Conservation (phyloP, 2,888 invertebrate genomes). For the Spodoptera picta region DNA sequence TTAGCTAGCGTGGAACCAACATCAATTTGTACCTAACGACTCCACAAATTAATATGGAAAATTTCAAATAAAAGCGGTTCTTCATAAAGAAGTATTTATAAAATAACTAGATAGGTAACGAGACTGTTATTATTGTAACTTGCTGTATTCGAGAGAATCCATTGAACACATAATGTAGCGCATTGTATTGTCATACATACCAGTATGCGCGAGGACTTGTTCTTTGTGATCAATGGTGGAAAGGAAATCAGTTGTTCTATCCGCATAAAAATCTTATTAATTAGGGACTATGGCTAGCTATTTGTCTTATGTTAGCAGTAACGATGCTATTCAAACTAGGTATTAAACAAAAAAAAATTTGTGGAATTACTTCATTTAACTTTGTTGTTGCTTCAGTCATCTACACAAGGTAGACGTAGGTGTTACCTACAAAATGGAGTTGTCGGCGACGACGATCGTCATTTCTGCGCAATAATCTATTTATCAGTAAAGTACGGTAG, state of each 20-base stretch:
- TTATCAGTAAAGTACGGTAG: constrained; percentile 46
- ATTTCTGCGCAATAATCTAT: constrained; percentile 62
- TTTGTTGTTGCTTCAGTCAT: constrained; percentile 3
- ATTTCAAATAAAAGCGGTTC: constrained; percentile 1
- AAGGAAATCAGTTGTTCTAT: too few relatives aligned
- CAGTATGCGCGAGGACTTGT: background rate
- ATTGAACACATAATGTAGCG: background rate
- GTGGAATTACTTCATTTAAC: too few relatives aligned
- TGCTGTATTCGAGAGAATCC: too few relatives aligned
- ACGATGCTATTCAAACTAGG: too few relatives aligned
- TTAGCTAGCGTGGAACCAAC: constrained; percentile 1
- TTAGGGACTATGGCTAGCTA: too few relatives aligned
- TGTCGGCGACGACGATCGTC: constrained; percentile 39
- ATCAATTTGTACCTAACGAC: constrained; percentile 4
- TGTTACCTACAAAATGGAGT: constrained; percentile 19
- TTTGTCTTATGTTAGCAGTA: too few relatives aligned
- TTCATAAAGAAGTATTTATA: background rate
- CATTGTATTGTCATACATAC: background rate
- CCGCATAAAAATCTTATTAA: too few relatives aligned
- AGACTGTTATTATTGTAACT: background rate
- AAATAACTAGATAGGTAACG: background rate
- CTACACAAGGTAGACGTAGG: constrained; percentile 14
- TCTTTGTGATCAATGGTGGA: too few relatives aligned
- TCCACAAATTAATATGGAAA: constrained; percentile 30
- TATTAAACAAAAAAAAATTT: too few relatives aligned